phyloP scores from a whole-genome alignment of 2,113 vertebrate species.

The Atlantisia rogersi region DNA sequence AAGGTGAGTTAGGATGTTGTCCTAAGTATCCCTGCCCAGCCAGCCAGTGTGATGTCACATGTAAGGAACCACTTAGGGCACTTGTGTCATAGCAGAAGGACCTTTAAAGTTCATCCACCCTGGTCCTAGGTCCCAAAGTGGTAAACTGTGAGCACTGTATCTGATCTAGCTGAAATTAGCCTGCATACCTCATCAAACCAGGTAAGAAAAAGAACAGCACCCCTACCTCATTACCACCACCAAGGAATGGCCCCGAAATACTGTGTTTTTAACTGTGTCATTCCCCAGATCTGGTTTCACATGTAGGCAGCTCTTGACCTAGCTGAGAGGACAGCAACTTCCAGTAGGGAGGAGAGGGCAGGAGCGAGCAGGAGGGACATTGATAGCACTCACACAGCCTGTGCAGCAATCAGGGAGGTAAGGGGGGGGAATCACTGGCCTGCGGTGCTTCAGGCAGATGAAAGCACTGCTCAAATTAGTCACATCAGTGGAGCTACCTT shows the following conservation, averaged over 20 bases:
- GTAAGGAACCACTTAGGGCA: background rate
- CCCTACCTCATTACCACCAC: background rate
- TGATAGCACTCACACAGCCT: background rate
- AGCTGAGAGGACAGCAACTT: background rate
- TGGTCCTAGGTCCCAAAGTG: background rate
- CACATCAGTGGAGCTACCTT: background rate
- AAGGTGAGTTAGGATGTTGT: background rate
- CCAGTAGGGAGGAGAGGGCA: background rate
- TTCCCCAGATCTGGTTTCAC: background rate
- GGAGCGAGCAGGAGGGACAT: rapidly evolving
- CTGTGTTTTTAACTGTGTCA: background rate
- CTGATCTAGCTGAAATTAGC: background rate
- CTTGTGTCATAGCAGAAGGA: background rate
- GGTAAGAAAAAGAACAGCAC: background rate
- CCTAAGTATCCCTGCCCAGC: background rate
- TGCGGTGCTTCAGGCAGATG: background rate
- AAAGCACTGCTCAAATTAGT: background rate
- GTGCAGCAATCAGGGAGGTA: background rate
- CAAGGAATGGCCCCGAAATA: background rate
- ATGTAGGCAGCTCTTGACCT: background rate
- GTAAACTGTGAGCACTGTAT: background rate
- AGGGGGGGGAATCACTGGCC: background rate
- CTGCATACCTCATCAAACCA: background rate
- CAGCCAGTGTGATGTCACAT: background rate
- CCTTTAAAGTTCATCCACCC: background rate